Evolutionary conservation across 2,888 invertebrate genomes (phyloP), one percentile per base, ranked within the genome.

Genomic region (Trissolcus brochymenae): DNA sequence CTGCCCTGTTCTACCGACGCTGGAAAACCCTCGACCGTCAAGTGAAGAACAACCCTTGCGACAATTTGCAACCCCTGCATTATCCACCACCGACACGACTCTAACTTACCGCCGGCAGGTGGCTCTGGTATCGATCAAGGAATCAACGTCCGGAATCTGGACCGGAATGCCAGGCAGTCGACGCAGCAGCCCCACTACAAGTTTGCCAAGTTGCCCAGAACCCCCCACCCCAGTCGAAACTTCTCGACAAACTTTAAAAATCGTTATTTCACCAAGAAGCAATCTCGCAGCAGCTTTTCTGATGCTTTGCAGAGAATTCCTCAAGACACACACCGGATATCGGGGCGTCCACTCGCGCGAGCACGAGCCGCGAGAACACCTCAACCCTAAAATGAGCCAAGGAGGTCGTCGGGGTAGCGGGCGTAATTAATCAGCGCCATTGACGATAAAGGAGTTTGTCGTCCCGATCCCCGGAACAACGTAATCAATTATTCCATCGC

Each of bases 231-330:
- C 79, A 82, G 79, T 81, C 82, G 82, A 82, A 85, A 83, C 84
- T 86, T 82, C 82, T 82, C 81, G 81, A 82, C 82, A 86, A 87
- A 86, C 82, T 87, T 87, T 86, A 86, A 86, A 86, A 87, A 87
- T 87, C 87, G 86, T 87, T 87, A 87, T 83, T 84, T 83, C 82
- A 80, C 83, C 81, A 76, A 78, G 79, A 80, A 80, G 78, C 80
- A 79, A 78, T 79, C 77, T 74, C 65, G 72, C 60, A 77, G 71
- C 77, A 65, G 68, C 74, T 57, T 60, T 65, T 68, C 68, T 67
- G 59, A 76, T 74, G 73, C 57, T 62, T 59, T 46, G 76, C 64
- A 50, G 64, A 66, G 76, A 66, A 66, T 76, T 76, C 59, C 59
- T 54, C 40, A 77, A 59, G 64, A 76, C 51, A 60, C 17, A 9